Percentiles rank a stretch among this genome's conserved stretches.
These are phyloP conservation scores for Oryzias sinensis DNA, from an alignment of 2,797 vertebrate species.

Conservation along the genomic window DNA sequence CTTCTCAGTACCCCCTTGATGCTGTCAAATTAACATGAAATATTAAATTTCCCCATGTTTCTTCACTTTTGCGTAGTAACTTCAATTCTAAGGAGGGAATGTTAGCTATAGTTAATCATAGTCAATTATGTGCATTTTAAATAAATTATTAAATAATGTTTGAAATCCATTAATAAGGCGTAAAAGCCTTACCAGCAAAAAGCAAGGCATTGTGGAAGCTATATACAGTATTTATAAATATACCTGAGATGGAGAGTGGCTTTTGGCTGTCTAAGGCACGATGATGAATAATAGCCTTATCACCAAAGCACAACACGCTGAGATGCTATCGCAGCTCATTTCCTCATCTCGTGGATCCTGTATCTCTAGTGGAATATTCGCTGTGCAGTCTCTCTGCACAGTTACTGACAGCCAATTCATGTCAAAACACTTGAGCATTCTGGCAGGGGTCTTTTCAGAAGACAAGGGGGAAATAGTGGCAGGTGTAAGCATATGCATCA, in stretches of 20 bases:
- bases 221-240: slow-evolving; percentile 40
- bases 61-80: slow-evolving; percentile 19
- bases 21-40: slow-evolving; percentile 39
- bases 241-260: slow-evolving; percentile 44
- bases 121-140: slow-evolving; percentile 38
- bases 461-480: slow-evolving; percentile 45
- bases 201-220: slow-evolving; percentile 34
- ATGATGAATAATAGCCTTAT: slow-evolving; percentile 69
- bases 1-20: slow-evolving; percentile 27
- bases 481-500: slow-evolving; percentile 73
- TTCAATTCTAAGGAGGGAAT: slow-evolving; percentile 19
- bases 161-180: slow-evolving; percentile 45
- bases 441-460: slow-evolving; percentile 56
- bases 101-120: slow-evolving; percentile 39
- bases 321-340: slow-evolving; percentile 65
- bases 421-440: slow-evolving; percentile 54
- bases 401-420: slow-evolving; percentile 49
- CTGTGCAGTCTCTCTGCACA: slow-evolving; percentile 27
- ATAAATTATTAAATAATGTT: slow-evolving; percentile 46
- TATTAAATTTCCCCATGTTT: slow-evolving; percentile 37
- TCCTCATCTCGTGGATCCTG: slow-evolving; percentile 54
- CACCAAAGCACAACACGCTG: slow-evolving; percentile 64
- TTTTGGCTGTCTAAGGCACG: slow-evolving; percentile 63
- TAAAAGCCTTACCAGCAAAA: slow-evolving; percentile 36
- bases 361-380: slow-evolving; percentile 48